phyloP scores from a whole-genome alignment of 2,113 vertebrate species.

The Todiramphus chloris region DNA sequence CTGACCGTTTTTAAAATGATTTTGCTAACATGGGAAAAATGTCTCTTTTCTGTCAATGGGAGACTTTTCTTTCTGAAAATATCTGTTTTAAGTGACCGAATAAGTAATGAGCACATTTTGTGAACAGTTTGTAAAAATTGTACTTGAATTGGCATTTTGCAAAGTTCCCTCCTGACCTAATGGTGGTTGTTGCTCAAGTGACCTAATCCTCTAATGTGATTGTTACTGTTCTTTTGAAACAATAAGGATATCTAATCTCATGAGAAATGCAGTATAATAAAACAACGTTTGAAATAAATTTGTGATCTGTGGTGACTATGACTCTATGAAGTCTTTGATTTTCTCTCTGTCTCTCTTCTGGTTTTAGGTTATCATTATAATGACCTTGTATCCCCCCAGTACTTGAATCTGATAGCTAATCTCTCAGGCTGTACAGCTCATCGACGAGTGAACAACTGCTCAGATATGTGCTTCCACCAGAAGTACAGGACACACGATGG shows the following conservation, averaged over 20 bases:
- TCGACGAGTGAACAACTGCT: conserved; percentile 94
- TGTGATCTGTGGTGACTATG: accelerated
- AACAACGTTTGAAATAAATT: not conserved
- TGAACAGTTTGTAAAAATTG: not conserved
- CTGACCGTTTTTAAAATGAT: not conserved
- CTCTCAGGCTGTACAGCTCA: conserved; percentile 95
- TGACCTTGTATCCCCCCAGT: conserved; percentile 94
- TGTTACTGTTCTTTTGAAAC: not conserved
- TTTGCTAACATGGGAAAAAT: not conserved
- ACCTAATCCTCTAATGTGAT: not conserved
- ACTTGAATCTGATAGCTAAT: conserved; percentile 94
- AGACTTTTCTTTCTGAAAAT: not conserved
- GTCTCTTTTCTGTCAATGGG: not conserved
- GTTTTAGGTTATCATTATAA: conserved; percentile 95
- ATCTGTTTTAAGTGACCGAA: not conserved
- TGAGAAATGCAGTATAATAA: not conserved
- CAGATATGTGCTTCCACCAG: conserved; percentile 97
- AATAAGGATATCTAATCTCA: not conserved
- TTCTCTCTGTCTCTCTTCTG: not conserved
- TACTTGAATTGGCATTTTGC: not conserved
- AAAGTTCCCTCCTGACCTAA: not conserved
- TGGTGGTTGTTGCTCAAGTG: not conserved
- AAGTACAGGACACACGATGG: conserved; percentile 95
- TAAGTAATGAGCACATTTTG: not conserved
- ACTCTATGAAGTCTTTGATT: not conserved